Evolutionary conservation across 2,113 vertebrate genomes (phyloP).

Genomic region (Romanogobio albipinnatus): DNA sequence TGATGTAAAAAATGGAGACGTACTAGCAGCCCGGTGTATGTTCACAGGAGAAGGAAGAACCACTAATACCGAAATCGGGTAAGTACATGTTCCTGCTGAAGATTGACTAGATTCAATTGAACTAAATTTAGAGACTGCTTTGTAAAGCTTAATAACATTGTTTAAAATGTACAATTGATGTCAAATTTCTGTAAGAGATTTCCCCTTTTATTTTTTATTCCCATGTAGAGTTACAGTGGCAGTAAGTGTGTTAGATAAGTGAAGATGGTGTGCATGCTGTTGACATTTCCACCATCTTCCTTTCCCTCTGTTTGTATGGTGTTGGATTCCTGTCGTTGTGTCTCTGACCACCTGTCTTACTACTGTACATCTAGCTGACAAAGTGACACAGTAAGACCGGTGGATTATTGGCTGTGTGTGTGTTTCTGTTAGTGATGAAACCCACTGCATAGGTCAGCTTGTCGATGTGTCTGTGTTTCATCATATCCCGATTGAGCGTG

Average conservation of each 20-base stretch:
- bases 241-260: slow-evolving; percentile 32
- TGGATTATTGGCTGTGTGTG: slow-evolving; percentile 27
- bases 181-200: not conserved
- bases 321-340: slow-evolving; percentile 18
- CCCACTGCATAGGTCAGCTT: slow-evolving; percentile 47
- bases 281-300: not conserved
- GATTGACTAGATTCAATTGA: not conserved
- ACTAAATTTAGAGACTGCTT: not conserved
- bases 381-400: slow-evolving; percentile 49
- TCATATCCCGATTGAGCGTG: slow-evolving; percentile 60
- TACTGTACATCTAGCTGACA: slow-evolving; percentile 46
- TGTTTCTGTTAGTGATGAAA: slow-evolving; percentile 54
- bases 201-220: not conserved
- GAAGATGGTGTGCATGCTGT: slow-evolving; percentile 25
- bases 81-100: slow-evolving; percentile 55
- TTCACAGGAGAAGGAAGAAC: slow-evolving; percentile 92
- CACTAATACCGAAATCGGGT: slow-evolving; percentile 90
- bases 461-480: slow-evolving; percentile 63
- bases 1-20: slow-evolving; percentile 85
- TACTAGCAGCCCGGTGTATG: slow-evolving; percentile 89
- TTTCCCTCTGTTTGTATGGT: slow-evolving; percentile 16
- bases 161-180: not conserved
- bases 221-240: slow-evolving; percentile 28
- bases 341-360: slow-evolving; percentile 24
- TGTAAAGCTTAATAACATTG: not conserved